phyloP scores from a whole-genome alignment of 2,888 invertebrate species.

The Petrolisthes cinctipes region DNA sequence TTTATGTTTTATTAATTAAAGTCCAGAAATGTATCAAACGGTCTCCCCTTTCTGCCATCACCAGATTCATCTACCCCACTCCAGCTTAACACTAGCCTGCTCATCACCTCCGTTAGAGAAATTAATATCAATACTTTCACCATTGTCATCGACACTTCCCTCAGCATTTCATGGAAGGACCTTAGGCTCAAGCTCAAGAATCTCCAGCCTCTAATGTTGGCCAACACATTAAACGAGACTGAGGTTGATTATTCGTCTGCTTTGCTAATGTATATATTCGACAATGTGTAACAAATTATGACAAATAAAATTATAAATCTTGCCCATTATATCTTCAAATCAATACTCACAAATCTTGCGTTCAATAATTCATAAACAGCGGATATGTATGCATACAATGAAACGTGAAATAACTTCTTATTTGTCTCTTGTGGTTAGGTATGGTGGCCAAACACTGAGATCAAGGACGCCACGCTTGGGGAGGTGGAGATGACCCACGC shows the following conservation, averaged over 20 bases:
- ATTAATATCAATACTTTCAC: slow-evolving; percentile 32
- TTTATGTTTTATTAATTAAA: no score
- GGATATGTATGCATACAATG: no score
- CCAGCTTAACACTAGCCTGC: slow-evolving; percentile 7
- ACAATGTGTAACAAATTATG: no score
- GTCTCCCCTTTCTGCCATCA: no score
- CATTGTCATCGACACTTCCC: slow-evolving; percentile 11
- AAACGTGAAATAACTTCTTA: no score
- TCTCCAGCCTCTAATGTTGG: background rate
- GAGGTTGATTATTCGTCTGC: background rate
- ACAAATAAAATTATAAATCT: no score
- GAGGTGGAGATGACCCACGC: background rate
- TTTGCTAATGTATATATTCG: no score
- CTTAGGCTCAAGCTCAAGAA: slow-evolving; percentile 14
- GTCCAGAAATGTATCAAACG: no score
- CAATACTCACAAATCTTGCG: no score
- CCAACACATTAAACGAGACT: background rate
- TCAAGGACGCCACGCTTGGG: background rate
- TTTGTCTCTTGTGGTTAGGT: background rate
- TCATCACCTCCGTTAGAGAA: slow-evolving; percentile 40
- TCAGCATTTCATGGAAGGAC: slow-evolving; percentile 9
- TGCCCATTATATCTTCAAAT: no score
- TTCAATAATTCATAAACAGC: no score
- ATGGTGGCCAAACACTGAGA: background rate
- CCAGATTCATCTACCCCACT: background rate